These are phyloP conservation scores for Epizoanthus illoricatus DNA, from an alignment of 92 coral and sea anemone genomes.

Conservation along the genomic window DNA sequence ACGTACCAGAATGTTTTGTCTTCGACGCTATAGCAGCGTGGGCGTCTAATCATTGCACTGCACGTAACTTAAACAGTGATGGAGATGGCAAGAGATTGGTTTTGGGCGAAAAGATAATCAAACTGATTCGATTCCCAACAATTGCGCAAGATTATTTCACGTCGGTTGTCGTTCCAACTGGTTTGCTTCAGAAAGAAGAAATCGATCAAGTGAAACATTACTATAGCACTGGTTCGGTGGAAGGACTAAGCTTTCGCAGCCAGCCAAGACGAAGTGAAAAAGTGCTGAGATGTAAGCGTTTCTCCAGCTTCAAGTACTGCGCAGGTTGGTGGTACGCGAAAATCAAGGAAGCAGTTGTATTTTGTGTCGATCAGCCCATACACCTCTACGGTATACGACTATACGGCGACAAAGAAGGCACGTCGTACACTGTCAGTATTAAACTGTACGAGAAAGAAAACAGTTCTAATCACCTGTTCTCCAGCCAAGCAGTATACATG, in stretches of 20 bases:
- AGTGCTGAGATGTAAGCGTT: slow-evolving; percentile 9
- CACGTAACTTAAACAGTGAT: neutral
- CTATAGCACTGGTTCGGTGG: neutral
- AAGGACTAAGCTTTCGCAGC: neutral
- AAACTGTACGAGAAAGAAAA: slow-evolving; percentile 15
- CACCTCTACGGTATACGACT: slow-evolving; percentile 39
- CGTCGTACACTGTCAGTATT: neutral
- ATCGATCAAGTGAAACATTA: neutral
- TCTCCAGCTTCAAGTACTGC: neutral
- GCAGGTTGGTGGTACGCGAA: slow-evolving; percentile 20
- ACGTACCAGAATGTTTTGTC: slow-evolving; percentile 15
- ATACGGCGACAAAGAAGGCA: slow-evolving; percentile 39
- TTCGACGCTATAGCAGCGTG: slow-evolving; percentile 49
- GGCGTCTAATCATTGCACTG: slow-evolving; percentile 31
- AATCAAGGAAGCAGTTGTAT: slow-evolving; percentile 30
- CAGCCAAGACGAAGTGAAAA: neutral
- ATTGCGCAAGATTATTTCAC: slow-evolving; percentile 57
- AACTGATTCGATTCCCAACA: slow-evolving; percentile 52
- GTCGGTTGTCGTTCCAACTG: slow-evolving; percentile 32
- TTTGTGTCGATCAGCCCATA: slow-evolving; percentile 31
- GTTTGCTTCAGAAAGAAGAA: slow-evolving; percentile 30
- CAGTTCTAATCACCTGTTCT: neutral
- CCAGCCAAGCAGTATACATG: slow-evolving; percentile 16
- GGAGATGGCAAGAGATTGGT: slow-evolving; percentile 31
- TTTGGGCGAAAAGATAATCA: slow-evolving; percentile 51